Conservation (phyloP, 2,797 vertebrate genomes). For the Peromyscus nudipes region DNA sequence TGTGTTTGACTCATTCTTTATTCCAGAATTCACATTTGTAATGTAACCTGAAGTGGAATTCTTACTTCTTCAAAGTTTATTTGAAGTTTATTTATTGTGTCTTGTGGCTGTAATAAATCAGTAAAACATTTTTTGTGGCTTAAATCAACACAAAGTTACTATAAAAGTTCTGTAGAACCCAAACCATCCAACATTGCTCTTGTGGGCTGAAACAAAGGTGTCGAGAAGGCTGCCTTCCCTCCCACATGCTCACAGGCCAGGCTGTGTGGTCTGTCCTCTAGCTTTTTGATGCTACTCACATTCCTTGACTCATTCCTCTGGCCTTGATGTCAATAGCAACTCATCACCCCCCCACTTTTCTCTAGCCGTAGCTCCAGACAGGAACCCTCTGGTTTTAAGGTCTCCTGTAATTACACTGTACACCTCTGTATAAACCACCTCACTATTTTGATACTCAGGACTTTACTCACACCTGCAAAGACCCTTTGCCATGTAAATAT, state of each 20-base stretch:
- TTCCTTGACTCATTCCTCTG: not conserved
- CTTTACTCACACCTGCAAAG: not conserved
- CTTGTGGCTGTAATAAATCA: not conserved
- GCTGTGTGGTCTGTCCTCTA: not conserved
- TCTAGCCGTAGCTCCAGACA: not conserved
- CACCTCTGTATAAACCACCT: accelerated
- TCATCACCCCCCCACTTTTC: not conserved
- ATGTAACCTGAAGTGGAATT: not conserved
- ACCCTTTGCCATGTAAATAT: not conserved
- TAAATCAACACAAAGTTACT: not conserved
- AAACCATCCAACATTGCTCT: no score
- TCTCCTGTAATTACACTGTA: not conserved
- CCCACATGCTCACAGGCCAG: not conserved
- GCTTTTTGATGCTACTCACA: accelerated
- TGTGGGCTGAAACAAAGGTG: not conserved
- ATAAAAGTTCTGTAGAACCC: not conserved
- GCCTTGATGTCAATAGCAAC: not conserved
- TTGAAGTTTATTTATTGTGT: not conserved
- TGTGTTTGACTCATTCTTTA: not conserved
- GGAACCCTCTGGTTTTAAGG: not conserved
- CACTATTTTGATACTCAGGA: not conserved
- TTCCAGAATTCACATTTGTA: not conserved
- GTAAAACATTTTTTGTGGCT: not conserved
- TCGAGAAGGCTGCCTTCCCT: not conserved
- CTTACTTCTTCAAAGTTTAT: constrained; percentile 7